Conservation (phyloP, 1,140 invertebrate species). For the Meloidogyne chitwoodi region DNA sequence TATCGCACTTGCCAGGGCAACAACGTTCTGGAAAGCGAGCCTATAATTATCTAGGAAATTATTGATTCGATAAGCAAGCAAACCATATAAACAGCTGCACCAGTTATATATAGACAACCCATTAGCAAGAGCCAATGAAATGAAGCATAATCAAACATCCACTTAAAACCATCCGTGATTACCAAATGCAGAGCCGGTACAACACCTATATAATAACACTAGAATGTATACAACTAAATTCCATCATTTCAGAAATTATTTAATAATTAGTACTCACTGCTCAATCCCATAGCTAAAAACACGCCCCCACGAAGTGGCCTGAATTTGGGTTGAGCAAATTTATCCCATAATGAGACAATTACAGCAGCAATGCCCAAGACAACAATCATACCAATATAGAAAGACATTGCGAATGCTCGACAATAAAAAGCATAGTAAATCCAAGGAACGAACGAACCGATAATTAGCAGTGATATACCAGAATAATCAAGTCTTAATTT, state of each 20-base stretch:
- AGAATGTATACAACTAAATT: background rate
- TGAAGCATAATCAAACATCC: constrained; percentile 70
- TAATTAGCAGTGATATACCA: constrained; percentile 93
- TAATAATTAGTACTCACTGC: constrained; percentile 30
- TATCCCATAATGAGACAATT: constrained; percentile 93
- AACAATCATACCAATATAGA: constrained; percentile 69
- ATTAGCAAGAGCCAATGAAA: constrained; percentile 92
- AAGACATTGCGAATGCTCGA: constrained; percentile 63
- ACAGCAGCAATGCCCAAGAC: constrained; percentile 86
- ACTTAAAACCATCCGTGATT: constrained; percentile 63
- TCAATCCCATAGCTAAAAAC: constrained; percentile 57
- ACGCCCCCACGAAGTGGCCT: constrained; percentile 76
- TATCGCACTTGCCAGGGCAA: constrained; percentile 98
- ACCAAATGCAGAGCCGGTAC: constrained; percentile 65
- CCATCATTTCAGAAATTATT: background rate
- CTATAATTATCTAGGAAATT: constrained; percentile 59
- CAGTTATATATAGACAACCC: constrained; percentile 87
- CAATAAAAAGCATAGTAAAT: constrained; percentile 95
- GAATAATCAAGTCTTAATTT: constrained; percentile 78
- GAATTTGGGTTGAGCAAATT: constrained; percentile 86
- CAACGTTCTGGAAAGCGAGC: constrained; percentile 89
- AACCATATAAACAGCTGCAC: constrained; percentile 80
- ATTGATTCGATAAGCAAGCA: background rate
- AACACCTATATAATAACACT: constrained; percentile 53
- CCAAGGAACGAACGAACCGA: constrained; percentile 99